Conservation (phyloP, 2,888 invertebrate genomes). For the Luffia ferchaultella region DNA sequence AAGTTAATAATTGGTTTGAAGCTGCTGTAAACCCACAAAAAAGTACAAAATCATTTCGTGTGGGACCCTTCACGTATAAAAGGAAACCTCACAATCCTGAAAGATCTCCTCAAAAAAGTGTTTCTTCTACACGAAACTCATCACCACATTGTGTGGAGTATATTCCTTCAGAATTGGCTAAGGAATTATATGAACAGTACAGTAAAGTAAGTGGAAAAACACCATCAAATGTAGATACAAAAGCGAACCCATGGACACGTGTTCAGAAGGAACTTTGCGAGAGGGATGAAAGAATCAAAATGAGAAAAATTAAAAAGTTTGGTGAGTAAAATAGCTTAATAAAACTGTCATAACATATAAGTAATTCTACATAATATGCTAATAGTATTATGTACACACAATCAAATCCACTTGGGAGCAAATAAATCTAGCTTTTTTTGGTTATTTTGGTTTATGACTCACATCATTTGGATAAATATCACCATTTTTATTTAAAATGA, state of each 20-base stretch:
- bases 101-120: background rate
- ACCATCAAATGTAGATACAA: constrained; percentile 1
- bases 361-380: too few species aligned
- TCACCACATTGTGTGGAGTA: constrained; percentile 12
- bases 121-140: background rate
- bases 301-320: background rate
- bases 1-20: background rate
- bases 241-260: constrained; percentile 19
- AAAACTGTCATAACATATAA: too few species aligned
- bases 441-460: too few species aligned
- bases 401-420: too few species aligned
- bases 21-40: background rate
- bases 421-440: too few species aligned
- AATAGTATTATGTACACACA: too few species aligned
- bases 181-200: constrained; percentile 23
- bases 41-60: background rate
- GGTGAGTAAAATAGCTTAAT: background rate
- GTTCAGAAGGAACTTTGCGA: constrained; percentile 20
- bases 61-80: background rate
- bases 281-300: constrained; percentile 17
- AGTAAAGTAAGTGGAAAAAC: constrained; percentile 15
- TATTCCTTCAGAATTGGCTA: constrained; percentile 24
- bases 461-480: too few species aligned
- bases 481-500: too few species aligned
- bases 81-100: background rate